These are phyloP conservation scores for Bombus sibiricus DNA, from an alignment of 1,140 invertebrate genomes.

Conservation along the genomic window DNA sequence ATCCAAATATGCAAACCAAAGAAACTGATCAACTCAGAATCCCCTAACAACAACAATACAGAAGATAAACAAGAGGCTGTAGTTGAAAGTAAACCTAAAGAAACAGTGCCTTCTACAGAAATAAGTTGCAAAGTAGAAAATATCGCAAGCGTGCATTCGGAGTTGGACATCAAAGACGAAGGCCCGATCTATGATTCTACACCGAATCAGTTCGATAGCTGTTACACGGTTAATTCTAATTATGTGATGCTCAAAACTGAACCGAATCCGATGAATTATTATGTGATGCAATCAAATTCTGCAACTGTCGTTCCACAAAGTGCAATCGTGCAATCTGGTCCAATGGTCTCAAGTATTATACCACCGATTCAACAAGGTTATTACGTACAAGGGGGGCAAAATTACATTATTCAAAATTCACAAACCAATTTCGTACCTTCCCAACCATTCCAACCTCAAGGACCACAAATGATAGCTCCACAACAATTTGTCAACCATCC, in stretches of 20 bases:
- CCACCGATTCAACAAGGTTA: conserved; percentile 40
- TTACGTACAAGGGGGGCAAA: conserved; percentile 49
- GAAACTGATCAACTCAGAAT: neutral
- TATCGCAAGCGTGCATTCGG: conserved; percentile 74
- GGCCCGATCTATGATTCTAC: conserved; percentile 66
- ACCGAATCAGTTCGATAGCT: conserved; percentile 25
- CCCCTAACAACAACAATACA: neutral
- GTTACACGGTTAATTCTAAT: conserved; percentile 63
- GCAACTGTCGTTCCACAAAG: conserved; percentile 10
- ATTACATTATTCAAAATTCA: conserved; percentile 64
- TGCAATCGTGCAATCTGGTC: conserved; percentile 12
- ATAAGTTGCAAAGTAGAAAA: conserved; percentile 59
- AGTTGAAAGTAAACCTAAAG: neutral
- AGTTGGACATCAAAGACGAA: conserved; percentile 79
- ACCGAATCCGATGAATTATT: conserved; percentile 60
- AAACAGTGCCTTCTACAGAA: conserved; percentile 32
- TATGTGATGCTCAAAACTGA: conserved; percentile 65
- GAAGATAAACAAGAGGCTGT: neutral
- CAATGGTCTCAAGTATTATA: conserved; percentile 32
- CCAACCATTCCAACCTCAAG: conserved; percentile 32
- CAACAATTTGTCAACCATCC: conserved; percentile 56
- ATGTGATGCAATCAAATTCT: conserved; percentile 56
- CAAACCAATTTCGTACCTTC: conserved; percentile 15
- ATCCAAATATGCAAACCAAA: conserved; percentile 25
- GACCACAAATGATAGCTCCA: conserved; percentile 37